A percentile compares a stretch with the other conserved stretches of the same genome.
Evolutionary conservation across 2,797 vertebrate species (phyloP).

Genomic region (Danio aesculapii): DNA sequence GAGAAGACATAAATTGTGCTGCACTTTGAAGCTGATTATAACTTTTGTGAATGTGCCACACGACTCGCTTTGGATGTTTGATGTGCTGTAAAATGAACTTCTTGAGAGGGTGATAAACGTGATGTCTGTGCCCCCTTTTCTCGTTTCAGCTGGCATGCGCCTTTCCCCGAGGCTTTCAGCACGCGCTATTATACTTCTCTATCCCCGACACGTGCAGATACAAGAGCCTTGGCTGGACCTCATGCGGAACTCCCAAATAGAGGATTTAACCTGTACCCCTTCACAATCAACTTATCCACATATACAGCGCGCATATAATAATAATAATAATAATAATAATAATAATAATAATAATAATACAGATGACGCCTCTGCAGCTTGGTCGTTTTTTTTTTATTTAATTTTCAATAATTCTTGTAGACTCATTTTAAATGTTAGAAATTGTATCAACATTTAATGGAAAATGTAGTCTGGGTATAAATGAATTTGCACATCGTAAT

Average conservation of each 20-base stretch:
- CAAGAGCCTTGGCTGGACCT: constrained; percentile 71
- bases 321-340: not conserved
- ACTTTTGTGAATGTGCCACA: constrained; percentile 28
- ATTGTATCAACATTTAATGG: no score
- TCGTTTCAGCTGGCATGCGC: constrained; percentile 64
- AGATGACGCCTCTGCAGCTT: not conserved
- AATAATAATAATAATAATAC: no score
- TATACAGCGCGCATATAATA: constrained; percentile 62
- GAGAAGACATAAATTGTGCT: constrained; percentile 5
- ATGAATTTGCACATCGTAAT: not conserved
- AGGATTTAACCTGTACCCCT: constrained; percentile 72
- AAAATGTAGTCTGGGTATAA: no score
- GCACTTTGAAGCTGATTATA: constrained; percentile 34
- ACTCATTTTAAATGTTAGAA: no score
- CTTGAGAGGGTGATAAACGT: constrained; percentile 52
- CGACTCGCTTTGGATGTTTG: constrained; percentile 12
- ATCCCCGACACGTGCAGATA: constrained; percentile 75
- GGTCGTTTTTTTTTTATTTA: no score
- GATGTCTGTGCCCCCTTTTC: constrained; percentile 49
- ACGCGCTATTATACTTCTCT: constrained; percentile 64
- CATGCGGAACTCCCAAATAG: constrained; percentile 72
- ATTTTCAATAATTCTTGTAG: no score
- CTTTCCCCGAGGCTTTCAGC: constrained; percentile 69
- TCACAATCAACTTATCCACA: constrained; percentile 64
- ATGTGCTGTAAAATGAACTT: constrained; percentile 35